Base-by-base conservation (phyloP, 1,140 invertebrate genomes). In the Drosophila orosa region DNA sequence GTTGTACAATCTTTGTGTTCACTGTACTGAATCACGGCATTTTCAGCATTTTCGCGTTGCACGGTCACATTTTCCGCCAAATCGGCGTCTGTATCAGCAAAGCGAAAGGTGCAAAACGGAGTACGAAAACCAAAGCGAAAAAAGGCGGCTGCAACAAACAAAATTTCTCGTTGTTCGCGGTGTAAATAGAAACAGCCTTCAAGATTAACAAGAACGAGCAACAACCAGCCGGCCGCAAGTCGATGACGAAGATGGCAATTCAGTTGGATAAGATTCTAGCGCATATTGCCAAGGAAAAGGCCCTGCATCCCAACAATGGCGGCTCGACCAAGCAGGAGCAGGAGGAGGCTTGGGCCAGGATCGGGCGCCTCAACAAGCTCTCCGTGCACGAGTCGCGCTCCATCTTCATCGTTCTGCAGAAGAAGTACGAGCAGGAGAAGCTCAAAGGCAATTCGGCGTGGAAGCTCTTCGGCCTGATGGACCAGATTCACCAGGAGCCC, bases 381-480 rank as follows among this genome's bases (percentile, higher is more conserved):
- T 90, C 90, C 37, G 86, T 91, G 37, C 91, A 91, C 44, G 91
- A 92, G 56, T 85, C 86, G 17, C 90, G 91, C 22, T 92, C 91
- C 9, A 92, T 92, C 55, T 92, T 92, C 15, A 91, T 90, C 17
- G 91, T 92, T 35, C 71, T 92, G 17, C 90, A 90, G 31, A 92
- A 92, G 52, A 92, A 92, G 76, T 92, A 90, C 29, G 86, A 92
- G 12, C 83, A 90, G 61, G 91, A 92, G 54, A 91, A 89, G 31
- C 22, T 80, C 0, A 92, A 92, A 58, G 82, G 80, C 1, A 83
- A 84, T 25, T 90, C 89, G 0, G 55, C 74, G 12, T 92, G 91
- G 91, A 92, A 92, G 37, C 44, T 92, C 10, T 92, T 92, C 31
- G 71, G 69, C 25, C 27, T 91, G 9, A 91, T 91, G 90, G 81